Evolutionary conservation across 2,113 vertebrate genomes (phyloP).

Genomic region (Zeus faber): DNA sequence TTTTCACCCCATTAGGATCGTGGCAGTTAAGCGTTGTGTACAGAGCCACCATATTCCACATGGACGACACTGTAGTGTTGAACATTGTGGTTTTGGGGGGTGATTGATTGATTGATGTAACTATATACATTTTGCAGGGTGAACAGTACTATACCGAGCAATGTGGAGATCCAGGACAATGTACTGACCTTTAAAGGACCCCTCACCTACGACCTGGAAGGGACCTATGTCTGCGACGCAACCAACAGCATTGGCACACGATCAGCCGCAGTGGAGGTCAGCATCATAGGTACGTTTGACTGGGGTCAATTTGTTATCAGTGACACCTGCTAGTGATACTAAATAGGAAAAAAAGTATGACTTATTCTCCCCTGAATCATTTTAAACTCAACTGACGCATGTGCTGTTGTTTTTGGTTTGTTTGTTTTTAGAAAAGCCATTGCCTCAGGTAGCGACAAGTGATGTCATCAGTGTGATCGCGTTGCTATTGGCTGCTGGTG

Average conservation of each 20-base stretch:
- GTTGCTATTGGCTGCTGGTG: conserved; percentile 69
- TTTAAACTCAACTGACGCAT: too few species aligned
- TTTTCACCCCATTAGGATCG: too few species aligned
- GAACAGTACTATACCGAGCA: conserved; percentile 88
- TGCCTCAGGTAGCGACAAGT: conserved; percentile 64
- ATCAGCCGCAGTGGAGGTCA: conserved; percentile 87
- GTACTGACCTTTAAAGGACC: conserved; percentile 88
- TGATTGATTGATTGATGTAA: too few species aligned
- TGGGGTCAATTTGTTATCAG: too few species aligned
- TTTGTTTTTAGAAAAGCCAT: conserved; percentile 63
- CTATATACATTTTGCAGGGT: conserved; percentile 80
- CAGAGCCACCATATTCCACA: too few species aligned
- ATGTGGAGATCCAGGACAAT: conserved; percentile 85
- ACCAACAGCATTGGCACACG: conserved; percentile 91
- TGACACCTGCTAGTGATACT: too few species aligned
- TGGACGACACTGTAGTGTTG: too few species aligned
- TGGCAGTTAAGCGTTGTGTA: too few species aligned
- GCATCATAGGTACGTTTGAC: conserved; percentile 85
- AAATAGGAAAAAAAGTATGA: too few species aligned
- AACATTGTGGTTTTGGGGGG: too few species aligned
- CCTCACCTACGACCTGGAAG: conserved; percentile 84
- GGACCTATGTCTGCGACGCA: conserved; percentile 91
- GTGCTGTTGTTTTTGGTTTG: not conserved
- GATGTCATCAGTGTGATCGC: conserved; percentile 73
- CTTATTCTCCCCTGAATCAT: too few species aligned